phyloP scores from a whole-genome alignment of 2,113 vertebrate genomes.

The Brevimyrus niger region DNA sequence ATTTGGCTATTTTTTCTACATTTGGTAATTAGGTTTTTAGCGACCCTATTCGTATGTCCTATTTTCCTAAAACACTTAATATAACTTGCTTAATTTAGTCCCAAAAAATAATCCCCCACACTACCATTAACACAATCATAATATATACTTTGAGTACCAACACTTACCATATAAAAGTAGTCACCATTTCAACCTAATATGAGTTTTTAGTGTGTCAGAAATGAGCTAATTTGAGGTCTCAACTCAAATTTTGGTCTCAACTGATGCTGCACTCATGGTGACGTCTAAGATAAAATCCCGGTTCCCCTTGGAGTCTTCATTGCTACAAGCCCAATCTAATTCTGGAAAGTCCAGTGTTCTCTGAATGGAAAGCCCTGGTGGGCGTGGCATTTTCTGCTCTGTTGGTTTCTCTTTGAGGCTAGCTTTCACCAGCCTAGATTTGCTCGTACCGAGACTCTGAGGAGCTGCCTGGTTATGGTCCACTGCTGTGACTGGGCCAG shows the following conservation, averaged over 20 bases:
- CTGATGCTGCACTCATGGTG: background rate
- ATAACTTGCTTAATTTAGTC: background rate
- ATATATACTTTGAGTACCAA: background rate
- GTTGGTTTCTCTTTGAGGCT: background rate
- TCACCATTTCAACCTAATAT: background rate
- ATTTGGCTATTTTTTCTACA: background rate
- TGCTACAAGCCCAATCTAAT: background rate
- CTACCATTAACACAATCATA: background rate
- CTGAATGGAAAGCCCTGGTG: background rate
- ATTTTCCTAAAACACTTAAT: background rate
- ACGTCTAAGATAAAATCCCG: background rate
- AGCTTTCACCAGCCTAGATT: background rate
- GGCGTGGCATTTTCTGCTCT: background rate
- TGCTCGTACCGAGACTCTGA: background rate
- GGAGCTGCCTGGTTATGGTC: too few species aligned
- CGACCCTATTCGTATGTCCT: background rate
- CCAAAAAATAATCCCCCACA: background rate
- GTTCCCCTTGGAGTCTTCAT: background rate
- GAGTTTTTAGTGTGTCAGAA: background rate
- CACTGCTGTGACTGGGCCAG: background rate
- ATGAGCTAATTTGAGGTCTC: background rate
- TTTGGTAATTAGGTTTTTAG: background rate
- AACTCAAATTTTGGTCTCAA: background rate
- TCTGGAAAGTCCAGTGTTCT: constrained; percentile 5
- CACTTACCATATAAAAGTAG: background rate